Percentiles rank a stretch among this genome's conserved stretches.
Evolutionary conservation across 2,797 vertebrate genomes (phyloP).

Genomic region (Chelon auratus): DNA sequence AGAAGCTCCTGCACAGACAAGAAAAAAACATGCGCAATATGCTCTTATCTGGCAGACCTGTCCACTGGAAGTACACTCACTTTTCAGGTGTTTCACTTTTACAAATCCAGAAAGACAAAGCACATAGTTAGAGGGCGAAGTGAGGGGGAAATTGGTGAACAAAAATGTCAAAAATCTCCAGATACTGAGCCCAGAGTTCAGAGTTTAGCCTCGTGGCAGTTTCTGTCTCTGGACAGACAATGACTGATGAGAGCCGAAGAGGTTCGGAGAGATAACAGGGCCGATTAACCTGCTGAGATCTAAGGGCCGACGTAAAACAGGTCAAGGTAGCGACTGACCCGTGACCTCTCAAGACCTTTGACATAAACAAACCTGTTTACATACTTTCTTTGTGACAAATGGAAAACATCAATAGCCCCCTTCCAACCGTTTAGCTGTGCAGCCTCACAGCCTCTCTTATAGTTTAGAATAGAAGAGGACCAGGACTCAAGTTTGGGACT

Average conservation of each 20-base stretch:
- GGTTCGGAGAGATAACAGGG: background rate
- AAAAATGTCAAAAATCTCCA: background rate
- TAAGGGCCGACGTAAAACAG: no score
- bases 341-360: no score
- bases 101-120: background rate
- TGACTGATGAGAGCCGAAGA: background rate
- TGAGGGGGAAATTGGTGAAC: background rate
- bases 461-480: no score
- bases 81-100: background rate
- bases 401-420: no score
- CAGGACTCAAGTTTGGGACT: no score
- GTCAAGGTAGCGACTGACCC: no score
- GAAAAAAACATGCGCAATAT: background rate
- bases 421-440: no score
- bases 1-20: slow-evolving; percentile 14
- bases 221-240: background rate
- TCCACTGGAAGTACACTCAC: background rate
- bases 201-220: background rate
- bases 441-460: no score
- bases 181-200: background rate
- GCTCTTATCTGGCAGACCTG: background rate
- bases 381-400: no score
- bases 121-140: background rate
- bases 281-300: background rate
- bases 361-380: no score